Base-by-base conservation (phyloP, 1,140 invertebrate species). In the Branchinecta lindahli region DNA sequence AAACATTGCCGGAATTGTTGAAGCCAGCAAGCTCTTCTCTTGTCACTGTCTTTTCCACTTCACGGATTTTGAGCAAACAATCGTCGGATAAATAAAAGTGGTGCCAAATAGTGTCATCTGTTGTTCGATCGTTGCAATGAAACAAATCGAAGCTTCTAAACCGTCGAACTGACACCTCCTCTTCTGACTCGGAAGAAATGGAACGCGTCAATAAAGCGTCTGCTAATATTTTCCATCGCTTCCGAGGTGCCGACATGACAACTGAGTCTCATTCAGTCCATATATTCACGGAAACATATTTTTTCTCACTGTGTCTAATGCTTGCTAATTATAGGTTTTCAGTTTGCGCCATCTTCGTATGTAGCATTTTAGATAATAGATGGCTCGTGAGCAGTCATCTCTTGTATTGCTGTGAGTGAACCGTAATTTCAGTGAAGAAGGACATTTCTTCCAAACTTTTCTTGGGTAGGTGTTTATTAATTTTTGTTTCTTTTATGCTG, bases 1-100 rank as follows among this genome's bases (percentile, higher is more conserved):
- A 91, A 7, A 92, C 85, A 79, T 92, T 92, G 15, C 91, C 91
- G 1, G 90, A 92, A 74, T 92, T 92, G 77, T 94, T 92, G 79
- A 92, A 92, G 0, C 90, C 90, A 77, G 87, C 86, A 33, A 92
- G 79, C 70, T 79, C 77, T 47, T 52, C 47, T 61, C 18, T 61
- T 15, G 52, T 61, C 12, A 61, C 52, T 15, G 52, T 61, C 18
- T 61, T 61, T 12, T 61, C 52, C 12, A 61, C 52, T 61, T 61
- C 52, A 15, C 52, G 12, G 12, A 61, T 61, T 20, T 61, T 61
- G 12, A 61, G 18, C 12, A 61, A 15, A 33, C 33, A 33, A 61
- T 12, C 18, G 52, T 20, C 18, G 6, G 12, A 12, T 61, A 61
- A 20, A 12, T 15, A 20, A 61, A 61, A 61, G 18, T 61, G 18